phyloP scores from a whole-genome alignment of 2,113 vertebrate species.

The Pelecanoides urinatrix region DNA sequence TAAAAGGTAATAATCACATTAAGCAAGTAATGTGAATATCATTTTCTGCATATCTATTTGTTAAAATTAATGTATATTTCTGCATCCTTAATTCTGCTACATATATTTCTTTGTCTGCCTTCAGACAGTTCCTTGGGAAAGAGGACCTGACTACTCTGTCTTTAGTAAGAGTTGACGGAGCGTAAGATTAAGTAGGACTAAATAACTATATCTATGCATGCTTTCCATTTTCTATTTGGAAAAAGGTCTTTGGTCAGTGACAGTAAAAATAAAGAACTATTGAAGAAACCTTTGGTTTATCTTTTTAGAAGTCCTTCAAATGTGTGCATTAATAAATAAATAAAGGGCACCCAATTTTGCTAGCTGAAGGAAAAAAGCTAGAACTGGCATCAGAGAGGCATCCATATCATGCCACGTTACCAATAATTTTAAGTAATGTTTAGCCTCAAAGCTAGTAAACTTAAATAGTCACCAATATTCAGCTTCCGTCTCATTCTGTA shows the following conservation, averaged over 20 bases:
- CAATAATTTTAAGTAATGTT: constrained; percentile 34
- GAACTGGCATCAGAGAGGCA: constrained; percentile 2
- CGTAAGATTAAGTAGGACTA: not conserved
- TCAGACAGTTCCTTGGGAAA: not conserved
- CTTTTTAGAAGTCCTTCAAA: not conserved
- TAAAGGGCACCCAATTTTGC: not conserved
- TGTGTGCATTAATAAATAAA: not conserved
- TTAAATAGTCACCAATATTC: not conserved
- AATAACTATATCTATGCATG: not conserved
- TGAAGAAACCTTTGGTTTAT: not conserved
- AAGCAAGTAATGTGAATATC: not conserved
- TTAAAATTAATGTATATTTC: not conserved
- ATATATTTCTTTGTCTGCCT: not conserved
- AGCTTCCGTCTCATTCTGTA: constrained; percentile 4
- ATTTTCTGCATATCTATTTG: not conserved
- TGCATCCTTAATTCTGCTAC: not conserved
- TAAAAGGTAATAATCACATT: not conserved
- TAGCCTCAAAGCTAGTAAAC: constrained; percentile 36
- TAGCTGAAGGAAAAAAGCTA: not conserved
- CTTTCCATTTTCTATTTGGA: not conserved
- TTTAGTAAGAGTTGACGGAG: not conserved
- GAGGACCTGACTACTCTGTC: not conserved
- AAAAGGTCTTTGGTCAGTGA: not conserved
- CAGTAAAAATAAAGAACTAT: not conserved
- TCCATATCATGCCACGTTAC: not conserved